These are phyloP conservation scores for Phortica variegata DNA, from an alignment of 1,140 invertebrate species.

Conservation along the genomic window DNA sequence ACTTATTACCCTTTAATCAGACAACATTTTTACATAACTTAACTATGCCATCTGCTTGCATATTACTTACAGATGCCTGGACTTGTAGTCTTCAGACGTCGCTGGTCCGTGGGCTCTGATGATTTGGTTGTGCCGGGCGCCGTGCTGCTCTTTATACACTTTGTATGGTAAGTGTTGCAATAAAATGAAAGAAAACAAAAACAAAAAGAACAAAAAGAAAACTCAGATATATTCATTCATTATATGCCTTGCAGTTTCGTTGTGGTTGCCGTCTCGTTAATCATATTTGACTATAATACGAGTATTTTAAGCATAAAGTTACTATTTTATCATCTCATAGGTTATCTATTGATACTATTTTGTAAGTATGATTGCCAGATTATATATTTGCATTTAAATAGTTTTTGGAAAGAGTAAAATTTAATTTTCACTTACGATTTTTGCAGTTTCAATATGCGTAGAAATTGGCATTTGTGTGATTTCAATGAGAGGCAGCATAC, in stretches of 20 bases:
- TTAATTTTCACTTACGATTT: slow-evolving; percentile 2
- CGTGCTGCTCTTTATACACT: slow-evolving; percentile 74
- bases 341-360: slow-evolving; percentile 68
- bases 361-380: slow-evolving; percentile 35
- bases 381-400: background rate
- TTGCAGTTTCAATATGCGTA: slow-evolving; percentile 67
- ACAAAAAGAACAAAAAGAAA: no score
- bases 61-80: slow-evolving; percentile 71
- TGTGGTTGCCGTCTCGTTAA: slow-evolving; percentile 58
- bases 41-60: no score
- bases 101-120: slow-evolving; percentile 88
- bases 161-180: slow-evolving; percentile 69
- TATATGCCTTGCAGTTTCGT: slow-evolving; percentile 36
- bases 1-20: no score
- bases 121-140: slow-evolving; percentile 82
- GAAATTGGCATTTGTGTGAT: slow-evolving; percentile 75
- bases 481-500: slow-evolving; percentile 79
- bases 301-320: slow-evolving; percentile 62
- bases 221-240: slow-evolving; percentile 1
- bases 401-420: background rate
- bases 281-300: slow-evolving; percentile 65
- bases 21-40: no score
- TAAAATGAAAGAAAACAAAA: no score
- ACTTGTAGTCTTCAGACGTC: slow-evolving; percentile 78
- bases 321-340: slow-evolving; percentile 71